Conservation (phyloP, 2,113 vertebrate species). For the Pseudopodoces humilis region DNA sequence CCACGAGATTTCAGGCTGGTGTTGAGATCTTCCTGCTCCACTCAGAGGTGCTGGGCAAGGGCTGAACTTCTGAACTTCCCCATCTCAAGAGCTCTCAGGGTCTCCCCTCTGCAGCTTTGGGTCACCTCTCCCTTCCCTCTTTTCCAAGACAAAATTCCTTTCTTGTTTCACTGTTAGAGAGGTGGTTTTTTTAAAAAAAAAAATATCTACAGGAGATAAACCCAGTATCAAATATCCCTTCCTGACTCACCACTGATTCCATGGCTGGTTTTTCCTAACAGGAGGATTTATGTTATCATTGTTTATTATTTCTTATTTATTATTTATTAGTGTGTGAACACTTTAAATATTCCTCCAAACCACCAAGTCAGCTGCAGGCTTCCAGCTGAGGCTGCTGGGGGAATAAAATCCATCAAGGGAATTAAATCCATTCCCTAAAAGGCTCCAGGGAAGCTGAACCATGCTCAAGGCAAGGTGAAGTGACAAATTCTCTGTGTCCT, state of each 20-base stretch:
- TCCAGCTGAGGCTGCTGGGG: not conserved
- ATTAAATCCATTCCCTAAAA: not conserved
- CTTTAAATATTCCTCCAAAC: not conserved
- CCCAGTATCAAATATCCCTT: not conserved
- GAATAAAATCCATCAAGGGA: not conserved
- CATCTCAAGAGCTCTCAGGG: not conserved
- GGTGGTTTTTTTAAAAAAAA: too few species aligned
- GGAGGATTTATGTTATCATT: not conserved
- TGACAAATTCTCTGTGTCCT: not conserved
- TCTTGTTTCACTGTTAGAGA: not conserved
- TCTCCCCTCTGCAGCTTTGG: not conserved
- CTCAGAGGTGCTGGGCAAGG: not conserved
- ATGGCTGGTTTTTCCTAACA: not conserved
- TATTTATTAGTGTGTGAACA: not conserved
- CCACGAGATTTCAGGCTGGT: not conserved
- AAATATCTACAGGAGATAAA: not conserved
- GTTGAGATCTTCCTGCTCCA: not conserved
- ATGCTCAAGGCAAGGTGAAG: not conserved
- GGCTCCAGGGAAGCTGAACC: not conserved
- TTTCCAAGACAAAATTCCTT: not conserved
- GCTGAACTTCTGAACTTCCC: not conserved
- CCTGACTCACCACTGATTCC: not conserved
- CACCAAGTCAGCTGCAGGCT: not conserved
- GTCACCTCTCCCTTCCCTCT: not conserved
- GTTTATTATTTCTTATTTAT: not conserved